These are phyloP conservation scores for Nycticebus coucang DNA, from an alignment of 2,113 vertebrate species.

Conservation along the genomic window DNA sequence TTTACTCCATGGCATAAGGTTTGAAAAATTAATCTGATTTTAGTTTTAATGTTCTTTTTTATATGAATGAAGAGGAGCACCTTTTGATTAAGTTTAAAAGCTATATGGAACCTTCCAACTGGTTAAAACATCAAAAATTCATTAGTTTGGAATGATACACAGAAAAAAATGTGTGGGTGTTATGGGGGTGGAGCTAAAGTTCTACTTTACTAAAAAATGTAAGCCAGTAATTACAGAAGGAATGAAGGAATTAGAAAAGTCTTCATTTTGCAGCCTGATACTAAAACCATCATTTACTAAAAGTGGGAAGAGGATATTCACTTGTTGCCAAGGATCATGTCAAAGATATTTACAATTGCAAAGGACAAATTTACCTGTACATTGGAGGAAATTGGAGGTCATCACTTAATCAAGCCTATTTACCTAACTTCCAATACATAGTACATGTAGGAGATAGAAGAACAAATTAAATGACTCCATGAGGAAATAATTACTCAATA, in stretches of 20 bases:
- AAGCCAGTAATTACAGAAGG: background rate
- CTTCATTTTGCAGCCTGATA: background rate
- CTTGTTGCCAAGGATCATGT: background rate
- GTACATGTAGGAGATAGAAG: background rate
- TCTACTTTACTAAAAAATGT: background rate
- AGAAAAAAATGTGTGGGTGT: background rate
- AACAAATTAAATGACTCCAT: background rate
- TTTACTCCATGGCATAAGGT: background rate
- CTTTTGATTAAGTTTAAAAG: background rate
- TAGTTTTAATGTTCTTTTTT: background rate
- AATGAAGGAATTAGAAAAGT: background rate
- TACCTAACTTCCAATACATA: background rate
- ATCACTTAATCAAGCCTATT: background rate
- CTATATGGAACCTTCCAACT: background rate
- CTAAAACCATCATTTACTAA: background rate
- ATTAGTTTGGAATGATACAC: background rate
- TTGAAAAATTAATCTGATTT: background rate
- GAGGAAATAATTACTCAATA: background rate
- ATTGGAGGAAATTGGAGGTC: background rate
- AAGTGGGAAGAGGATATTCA: background rate
- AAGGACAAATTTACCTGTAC: background rate
- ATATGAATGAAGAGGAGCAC: background rate
- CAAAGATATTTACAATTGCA: background rate
- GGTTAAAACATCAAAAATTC: background rate
- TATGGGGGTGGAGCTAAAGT: background rate